Conservation (phyloP, 2,113 vertebrate species). For the Cardinalis cardinalis region DNA sequence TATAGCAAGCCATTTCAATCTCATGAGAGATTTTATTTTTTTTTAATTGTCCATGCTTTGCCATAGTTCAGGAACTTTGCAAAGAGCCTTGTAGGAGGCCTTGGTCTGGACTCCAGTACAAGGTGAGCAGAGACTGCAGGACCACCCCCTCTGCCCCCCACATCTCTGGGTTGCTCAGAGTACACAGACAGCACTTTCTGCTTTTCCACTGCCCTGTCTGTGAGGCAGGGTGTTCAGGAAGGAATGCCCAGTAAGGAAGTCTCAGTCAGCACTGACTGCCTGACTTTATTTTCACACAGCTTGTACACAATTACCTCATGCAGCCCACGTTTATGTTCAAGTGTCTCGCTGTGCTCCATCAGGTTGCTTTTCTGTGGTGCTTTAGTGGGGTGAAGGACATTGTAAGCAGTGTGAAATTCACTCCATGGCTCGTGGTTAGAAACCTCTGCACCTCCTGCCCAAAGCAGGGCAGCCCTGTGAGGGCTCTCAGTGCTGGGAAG, state of each 20-base stretch:
- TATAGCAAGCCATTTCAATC: neutral
- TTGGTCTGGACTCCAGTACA: neutral
- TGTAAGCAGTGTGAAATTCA: neutral
- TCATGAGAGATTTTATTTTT: neutral
- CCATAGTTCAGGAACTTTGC: neutral
- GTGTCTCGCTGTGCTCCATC: neutral
- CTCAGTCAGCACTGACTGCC: neutral
- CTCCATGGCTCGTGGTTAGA: neutral
- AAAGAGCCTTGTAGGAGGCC: neutral
- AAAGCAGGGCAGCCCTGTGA: fast-evolving
- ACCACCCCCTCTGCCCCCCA: no score
- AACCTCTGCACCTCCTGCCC: neutral
- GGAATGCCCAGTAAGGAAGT: neutral
- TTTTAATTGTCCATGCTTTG: neutral
- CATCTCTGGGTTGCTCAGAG: neutral
- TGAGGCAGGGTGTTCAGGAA: neutral
- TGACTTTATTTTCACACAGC: neutral
- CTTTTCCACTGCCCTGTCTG: neutral
- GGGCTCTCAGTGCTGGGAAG: neutral
- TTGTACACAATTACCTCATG: neutral
- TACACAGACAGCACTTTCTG: neutral
- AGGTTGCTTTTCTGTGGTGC: neutral
- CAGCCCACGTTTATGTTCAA: neutral
- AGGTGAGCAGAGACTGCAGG: neutral
- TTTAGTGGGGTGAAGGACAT: neutral